Percentiles rank a stretch among this genome's conserved stretches.
These are phyloP conservation scores for Zapornia atra DNA, from an alignment of 2,113 vertebrate species.

Conservation along the genomic window DNA sequence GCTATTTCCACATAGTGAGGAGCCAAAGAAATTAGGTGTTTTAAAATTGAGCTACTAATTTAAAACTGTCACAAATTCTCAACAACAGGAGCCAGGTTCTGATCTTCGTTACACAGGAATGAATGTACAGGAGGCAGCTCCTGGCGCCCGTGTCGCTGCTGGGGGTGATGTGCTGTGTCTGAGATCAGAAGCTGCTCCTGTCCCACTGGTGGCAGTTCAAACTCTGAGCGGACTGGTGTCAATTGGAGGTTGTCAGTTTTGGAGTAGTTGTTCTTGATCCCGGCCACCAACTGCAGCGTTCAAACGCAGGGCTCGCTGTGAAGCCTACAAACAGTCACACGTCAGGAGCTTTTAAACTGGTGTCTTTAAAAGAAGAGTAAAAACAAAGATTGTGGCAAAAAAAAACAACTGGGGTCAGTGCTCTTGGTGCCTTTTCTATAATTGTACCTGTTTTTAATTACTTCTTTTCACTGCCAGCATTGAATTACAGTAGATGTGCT, in stretches of 20 bases:
- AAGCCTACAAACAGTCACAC: conserved; percentile 79
- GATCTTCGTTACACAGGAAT: conserved; percentile 1
- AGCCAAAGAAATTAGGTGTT: conserved; percentile 83
- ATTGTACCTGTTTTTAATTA: conserved; percentile 84
- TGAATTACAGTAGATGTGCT: conserved; percentile 76
- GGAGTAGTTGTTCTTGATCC: conserved; percentile 71
- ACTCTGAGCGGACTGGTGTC: conserved; percentile 64
- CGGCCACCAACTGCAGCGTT: conserved; percentile 72
- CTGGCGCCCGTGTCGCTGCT: background rate
- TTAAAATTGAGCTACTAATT: conserved; percentile 62
- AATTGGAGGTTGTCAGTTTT: conserved; percentile 48
- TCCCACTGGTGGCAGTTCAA: conserved; percentile 63
- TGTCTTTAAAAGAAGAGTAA: conserved; percentile 76
- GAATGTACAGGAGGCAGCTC: conserved; percentile 6
- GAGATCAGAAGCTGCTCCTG: conserved; percentile 46
- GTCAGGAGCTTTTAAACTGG: conserved; percentile 80
- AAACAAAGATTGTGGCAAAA: conserved; percentile 74
- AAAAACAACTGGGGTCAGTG: conserved; percentile 79
- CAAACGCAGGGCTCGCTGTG: conserved; percentile 76
- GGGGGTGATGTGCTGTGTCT: background rate
- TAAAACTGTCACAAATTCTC: conserved; percentile 36
- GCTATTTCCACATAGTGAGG: conserved; percentile 81
- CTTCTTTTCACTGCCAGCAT: conserved; percentile 86
- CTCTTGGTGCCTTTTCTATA: conserved; percentile 88
- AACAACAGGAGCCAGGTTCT: conserved; percentile 9